A percentile compares a stretch with the other conserved stretches of the same genome.
Conservation (phyloP, 2,888 invertebrate species). For the Acanthacorydalis orientalis region DNA sequence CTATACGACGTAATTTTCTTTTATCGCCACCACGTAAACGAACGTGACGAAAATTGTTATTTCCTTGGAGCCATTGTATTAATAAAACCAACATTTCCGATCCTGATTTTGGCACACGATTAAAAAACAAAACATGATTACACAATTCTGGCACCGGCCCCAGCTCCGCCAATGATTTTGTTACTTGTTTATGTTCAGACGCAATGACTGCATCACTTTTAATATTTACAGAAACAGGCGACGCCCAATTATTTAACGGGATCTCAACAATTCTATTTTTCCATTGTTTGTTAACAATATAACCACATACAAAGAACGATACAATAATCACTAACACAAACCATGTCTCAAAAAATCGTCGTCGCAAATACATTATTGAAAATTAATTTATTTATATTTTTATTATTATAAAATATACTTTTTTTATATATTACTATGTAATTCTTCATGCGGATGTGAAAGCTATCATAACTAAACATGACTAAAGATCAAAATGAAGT, state of each 20-base stretch:
- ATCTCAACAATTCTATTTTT: background rate
- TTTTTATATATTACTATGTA: too few relatives aligned
- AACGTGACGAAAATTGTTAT: slow-evolving; percentile 38
- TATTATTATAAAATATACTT: background rate
- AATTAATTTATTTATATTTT: background rate
- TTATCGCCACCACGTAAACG: slow-evolving; percentile 25
- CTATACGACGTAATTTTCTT: slow-evolving; percentile 18
- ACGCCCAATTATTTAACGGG: background rate
- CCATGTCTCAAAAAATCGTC: background rate
- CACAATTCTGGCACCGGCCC: slow-evolving; percentile 30
- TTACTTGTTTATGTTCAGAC: slow-evolving; percentile 21
- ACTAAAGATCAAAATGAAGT: background rate
- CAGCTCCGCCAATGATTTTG: slow-evolving; percentile 32
- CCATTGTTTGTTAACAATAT: background rate
- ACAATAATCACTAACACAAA: background rate
- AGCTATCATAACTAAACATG: background rate
- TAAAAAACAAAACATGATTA: slow-evolving; percentile 37
- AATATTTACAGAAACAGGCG: background rate
- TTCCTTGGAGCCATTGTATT: slow-evolving; percentile 37
- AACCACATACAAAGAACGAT: background rate
- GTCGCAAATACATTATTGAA: slow-evolving; percentile 1
- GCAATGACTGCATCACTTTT: background rate
- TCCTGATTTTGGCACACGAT: slow-evolving; percentile 40
- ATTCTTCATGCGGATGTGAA: background rate
- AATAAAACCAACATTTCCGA: slow-evolving; percentile 39